Conservation (phyloP, 1,140 invertebrate genomes). For the Mylabris phalerata region DNA sequence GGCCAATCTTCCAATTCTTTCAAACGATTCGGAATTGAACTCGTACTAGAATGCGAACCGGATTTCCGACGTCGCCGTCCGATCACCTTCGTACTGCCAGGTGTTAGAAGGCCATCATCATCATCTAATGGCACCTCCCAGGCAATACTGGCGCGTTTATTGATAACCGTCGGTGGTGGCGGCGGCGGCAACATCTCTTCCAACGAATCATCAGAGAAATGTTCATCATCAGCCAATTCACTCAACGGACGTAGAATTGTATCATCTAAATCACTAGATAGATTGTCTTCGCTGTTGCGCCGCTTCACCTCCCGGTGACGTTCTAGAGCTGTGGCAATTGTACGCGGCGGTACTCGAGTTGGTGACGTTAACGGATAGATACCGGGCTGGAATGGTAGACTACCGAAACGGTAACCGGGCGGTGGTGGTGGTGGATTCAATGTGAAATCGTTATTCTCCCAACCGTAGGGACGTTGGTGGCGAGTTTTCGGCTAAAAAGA, state of each 20-base stretch:
- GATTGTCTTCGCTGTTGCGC: constrained; percentile 38
- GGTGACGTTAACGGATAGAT: constrained; percentile 40
- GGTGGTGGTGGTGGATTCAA: constrained; percentile 50
- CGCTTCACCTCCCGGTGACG: constrained; percentile 69
- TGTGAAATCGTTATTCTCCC: constrained; percentile 56
- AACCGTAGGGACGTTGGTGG: constrained; percentile 64
- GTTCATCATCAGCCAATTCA: constrained; percentile 56
- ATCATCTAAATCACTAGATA: constrained; percentile 32
- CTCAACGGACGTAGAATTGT: constrained; percentile 28
- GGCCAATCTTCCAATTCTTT: constrained; percentile 60
- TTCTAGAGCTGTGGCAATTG: constrained; percentile 60
- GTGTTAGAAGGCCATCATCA: constrained; percentile 57
- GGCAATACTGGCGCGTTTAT: constrained; percentile 70
- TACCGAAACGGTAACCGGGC: constrained; percentile 56
- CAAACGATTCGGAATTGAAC: constrained; percentile 51
- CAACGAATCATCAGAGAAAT: constrained; percentile 75
- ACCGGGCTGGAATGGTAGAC: constrained; percentile 48
- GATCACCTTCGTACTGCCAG: constrained; percentile 65
- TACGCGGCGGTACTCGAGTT: constrained; percentile 58
- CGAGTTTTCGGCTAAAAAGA: constrained; percentile 61
- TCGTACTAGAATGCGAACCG: constrained; percentile 52
- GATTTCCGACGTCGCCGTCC: constrained; percentile 54
- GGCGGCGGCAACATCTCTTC: constrained; percentile 63
- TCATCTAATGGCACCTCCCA: constrained; percentile 76
- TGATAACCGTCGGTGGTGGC: constrained; percentile 48